Percentiles rank a stretch among this genome's conserved stretches.
Conservation (phyloP, 2,113 vertebrate species). For the Caracal caracal region DNA sequence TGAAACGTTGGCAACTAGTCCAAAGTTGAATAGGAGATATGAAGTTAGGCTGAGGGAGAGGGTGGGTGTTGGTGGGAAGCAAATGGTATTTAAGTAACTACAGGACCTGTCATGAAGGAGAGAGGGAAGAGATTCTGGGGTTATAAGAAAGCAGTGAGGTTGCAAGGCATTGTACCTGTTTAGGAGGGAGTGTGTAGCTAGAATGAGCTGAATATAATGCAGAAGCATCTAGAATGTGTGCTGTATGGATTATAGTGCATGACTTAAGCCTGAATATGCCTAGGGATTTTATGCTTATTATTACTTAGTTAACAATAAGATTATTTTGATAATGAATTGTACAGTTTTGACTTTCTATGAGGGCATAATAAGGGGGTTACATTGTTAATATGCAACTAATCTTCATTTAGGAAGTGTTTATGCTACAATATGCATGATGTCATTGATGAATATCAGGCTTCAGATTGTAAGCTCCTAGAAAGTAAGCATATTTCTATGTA, state of each 20-base stretch:
- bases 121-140: background rate
- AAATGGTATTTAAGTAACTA: background rate
- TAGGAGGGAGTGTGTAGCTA: background rate
- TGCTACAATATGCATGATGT: background rate
- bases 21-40: background rate
- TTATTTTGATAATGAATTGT: background rate
- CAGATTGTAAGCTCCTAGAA: background rate
- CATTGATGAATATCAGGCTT: background rate
- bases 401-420: background rate
- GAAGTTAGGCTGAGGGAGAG: background rate
- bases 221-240: background rate
- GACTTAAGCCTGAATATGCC: background rate
- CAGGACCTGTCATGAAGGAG: background rate
- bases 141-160: background rate
- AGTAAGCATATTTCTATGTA: background rate
- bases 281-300: background rate
- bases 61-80: background rate
- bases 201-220: background rate
- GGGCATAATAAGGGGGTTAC: background rate
- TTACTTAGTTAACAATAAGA: background rate
- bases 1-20: background rate
- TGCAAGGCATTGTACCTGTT: background rate
- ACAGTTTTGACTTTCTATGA: background rate
- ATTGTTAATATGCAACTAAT: conserved; percentile 4
- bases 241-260: background rate